Evolutionary conservation across 2,888 invertebrate species (phyloP).

Genomic region (Leptura quadrifasciata): DNA sequence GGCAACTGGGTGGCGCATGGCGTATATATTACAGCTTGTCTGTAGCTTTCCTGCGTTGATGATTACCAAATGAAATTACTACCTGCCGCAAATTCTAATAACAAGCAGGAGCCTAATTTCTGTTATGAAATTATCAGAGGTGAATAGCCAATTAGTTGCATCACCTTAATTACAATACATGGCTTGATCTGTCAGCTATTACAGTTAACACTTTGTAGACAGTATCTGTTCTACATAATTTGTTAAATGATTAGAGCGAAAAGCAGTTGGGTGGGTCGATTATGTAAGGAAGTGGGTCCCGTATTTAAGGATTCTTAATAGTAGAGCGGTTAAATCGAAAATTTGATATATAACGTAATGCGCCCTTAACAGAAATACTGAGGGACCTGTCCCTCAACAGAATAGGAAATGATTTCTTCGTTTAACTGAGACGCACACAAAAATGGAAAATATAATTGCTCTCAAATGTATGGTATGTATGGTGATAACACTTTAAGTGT

Average conservation of each 20-base stretch:
- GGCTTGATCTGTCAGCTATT: not conserved
- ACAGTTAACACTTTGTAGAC: not conserved
- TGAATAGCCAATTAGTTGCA: conserved; percentile 19
- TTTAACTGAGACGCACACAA: too few species aligned
- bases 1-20: not conserved
- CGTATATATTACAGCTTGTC: not conserved
- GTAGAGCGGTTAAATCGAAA: too few species aligned
- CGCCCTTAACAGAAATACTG: too few species aligned
- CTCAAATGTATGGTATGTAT: too few species aligned
- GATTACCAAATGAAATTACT: conserved; percentile 2
- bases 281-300: too few species aligned
- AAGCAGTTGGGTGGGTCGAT: not conserved
- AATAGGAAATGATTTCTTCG: too few species aligned
- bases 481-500: too few species aligned
- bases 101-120: not conserved
- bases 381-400: too few species aligned
- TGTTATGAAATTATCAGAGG: conserved; percentile 12
- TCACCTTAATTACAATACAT: not conserved
- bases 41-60: not conserved
- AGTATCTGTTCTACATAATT: not conserved
- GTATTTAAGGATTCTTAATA: too few species aligned
- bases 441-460: too few species aligned
- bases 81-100: not conserved
- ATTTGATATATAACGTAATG: too few species aligned
- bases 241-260: not conserved